These are phyloP conservation scores for Drosophila cyrtoloma DNA, from an alignment of 2,888 invertebrate species.

Conservation along the genomic window DNA sequence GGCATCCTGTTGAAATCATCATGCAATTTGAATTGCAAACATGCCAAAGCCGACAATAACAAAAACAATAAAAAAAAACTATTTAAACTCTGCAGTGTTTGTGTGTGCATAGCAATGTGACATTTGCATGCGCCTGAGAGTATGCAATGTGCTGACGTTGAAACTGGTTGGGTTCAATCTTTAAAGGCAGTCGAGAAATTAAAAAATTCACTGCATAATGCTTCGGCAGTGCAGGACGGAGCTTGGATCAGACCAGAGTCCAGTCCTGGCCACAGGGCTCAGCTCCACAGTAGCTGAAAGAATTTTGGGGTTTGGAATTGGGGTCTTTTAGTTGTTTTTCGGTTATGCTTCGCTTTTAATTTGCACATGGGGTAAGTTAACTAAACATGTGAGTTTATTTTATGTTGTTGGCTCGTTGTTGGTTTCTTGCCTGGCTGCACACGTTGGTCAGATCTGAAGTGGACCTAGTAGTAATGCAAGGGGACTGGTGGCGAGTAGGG, in stretches of 20 bases:
- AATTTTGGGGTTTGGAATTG: neutral
- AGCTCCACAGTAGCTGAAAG: slow-evolving; percentile 10
- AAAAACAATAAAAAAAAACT: slow-evolving; percentile 28
- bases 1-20: slow-evolving; percentile 78
- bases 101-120: slow-evolving; percentile 66
- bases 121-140: slow-evolving; percentile 76
- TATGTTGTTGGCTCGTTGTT: slow-evolving; percentile 63
- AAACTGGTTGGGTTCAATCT: slow-evolving; percentile 52
- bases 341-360: slow-evolving; percentile 73
- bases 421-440: slow-evolving; percentile 61
- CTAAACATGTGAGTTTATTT: slow-evolving; percentile 79
- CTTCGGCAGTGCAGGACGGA: slow-evolving; percentile 41
- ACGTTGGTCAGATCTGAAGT: slow-evolving; percentile 35
- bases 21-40: slow-evolving; percentile 71
- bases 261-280: slow-evolving; percentile 28
- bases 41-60: slow-evolving; percentile 52
- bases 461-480: neutral
- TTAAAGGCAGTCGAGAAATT: slow-evolving; percentile 51
- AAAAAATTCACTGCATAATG: slow-evolving; percentile 60
- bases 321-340: slow-evolving; percentile 54
- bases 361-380: slow-evolving; percentile 70
- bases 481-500: neutral
- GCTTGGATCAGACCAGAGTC: slow-evolving; percentile 22
- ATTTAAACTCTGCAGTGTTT: slow-evolving; percentile 8
- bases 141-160: slow-evolving; percentile 64